Evolutionary conservation across 2,888 invertebrate species (phyloP).

Genomic region (Aradus depressus): DNA sequence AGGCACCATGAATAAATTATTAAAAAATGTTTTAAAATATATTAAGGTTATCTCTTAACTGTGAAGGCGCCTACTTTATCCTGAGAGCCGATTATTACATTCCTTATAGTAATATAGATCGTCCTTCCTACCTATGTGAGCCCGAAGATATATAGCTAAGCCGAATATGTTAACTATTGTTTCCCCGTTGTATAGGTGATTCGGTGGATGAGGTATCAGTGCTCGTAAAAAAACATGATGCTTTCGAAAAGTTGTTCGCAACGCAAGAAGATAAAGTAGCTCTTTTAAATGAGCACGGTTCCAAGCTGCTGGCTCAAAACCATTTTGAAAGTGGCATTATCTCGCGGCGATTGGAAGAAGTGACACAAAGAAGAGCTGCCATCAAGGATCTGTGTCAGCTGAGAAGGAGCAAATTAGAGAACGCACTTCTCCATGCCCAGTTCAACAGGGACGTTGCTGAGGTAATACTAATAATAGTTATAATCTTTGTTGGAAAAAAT

Average conservation of each 20-base stretch:
- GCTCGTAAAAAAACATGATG: slow-evolving; percentile 84
- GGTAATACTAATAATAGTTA: slow-evolving; percentile 35
- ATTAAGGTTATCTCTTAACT: too few relatives aligned
- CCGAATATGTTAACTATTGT: too few relatives aligned
- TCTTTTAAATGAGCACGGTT: slow-evolving; percentile 69
- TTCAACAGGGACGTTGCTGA: slow-evolving; percentile 87
- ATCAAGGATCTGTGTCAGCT: slow-evolving; percentile 55
- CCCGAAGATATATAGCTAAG: too few relatives aligned
- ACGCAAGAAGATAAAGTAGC: slow-evolving; percentile 81
- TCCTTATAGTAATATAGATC: too few relatives aligned
- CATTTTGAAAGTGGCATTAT: slow-evolving; percentile 83
- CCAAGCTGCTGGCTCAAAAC: slow-evolving; percentile 74
- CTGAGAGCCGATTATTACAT: too few relatives aligned
- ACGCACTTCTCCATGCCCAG: slow-evolving; percentile 73
- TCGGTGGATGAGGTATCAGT: slow-evolving; percentile 82
- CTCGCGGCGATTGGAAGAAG: slow-evolving; percentile 59
- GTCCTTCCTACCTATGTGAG: too few relatives aligned
- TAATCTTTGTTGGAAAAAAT: too few relatives aligned
- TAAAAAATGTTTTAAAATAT: too few relatives aligned
- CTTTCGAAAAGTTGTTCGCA: slow-evolving; percentile 80
- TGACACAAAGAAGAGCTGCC: slow-evolving; percentile 54
- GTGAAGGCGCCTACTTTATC: too few relatives aligned
- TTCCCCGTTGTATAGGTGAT: slow-evolving; percentile 45
- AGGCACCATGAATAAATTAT: too few relatives aligned
- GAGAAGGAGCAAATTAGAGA: slow-evolving; percentile 58